phyloP scores from a whole-genome alignment of 2,113 vertebrate species.

The Oreochromis spilurus region DNA sequence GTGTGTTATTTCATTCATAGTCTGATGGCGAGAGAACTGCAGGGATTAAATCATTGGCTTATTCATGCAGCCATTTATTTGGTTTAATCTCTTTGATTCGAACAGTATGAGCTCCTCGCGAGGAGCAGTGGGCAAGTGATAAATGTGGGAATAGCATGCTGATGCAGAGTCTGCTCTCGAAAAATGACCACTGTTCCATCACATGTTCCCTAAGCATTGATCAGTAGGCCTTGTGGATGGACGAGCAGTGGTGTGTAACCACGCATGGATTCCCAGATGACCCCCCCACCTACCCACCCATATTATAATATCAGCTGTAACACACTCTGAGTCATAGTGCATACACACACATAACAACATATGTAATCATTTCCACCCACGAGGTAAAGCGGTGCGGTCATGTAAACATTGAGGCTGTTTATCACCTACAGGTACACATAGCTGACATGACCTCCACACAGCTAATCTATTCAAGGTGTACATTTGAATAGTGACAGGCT shows the following conservation, averaged over 20 bases:
- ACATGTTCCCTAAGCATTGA: slow-evolving; percentile 33
- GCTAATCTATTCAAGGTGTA: not conserved
- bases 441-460: not conserved
- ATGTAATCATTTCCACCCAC: not conserved
- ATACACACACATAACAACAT: not conserved
- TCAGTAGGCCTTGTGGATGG: slow-evolving; percentile 22
- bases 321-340: not conserved
- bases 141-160: slow-evolving; percentile 11
- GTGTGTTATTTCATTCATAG: not conserved
- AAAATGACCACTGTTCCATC: slow-evolving; percentile 1
- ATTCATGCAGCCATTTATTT: slow-evolving; percentile 15
- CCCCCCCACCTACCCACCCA: not conserved
- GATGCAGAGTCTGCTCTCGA: not conserved
- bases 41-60: slow-evolving; percentile 22
- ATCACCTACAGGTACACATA: not conserved
- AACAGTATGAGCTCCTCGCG: not conserved
- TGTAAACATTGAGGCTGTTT: not conserved
- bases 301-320: not conserved
- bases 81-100: slow-evolving; percentile 8
- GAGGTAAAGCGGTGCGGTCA: not conserved
- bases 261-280: slow-evolving; percentile 32
- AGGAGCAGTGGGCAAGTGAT: not conserved
- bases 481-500: not conserved
- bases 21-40: not conserved
- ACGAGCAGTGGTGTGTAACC: slow-evolving; percentile 29